These are phyloP conservation scores for Megaceryle torquata DNA, from an alignment of 2,113 vertebrate species.

Conservation along the genomic window DNA sequence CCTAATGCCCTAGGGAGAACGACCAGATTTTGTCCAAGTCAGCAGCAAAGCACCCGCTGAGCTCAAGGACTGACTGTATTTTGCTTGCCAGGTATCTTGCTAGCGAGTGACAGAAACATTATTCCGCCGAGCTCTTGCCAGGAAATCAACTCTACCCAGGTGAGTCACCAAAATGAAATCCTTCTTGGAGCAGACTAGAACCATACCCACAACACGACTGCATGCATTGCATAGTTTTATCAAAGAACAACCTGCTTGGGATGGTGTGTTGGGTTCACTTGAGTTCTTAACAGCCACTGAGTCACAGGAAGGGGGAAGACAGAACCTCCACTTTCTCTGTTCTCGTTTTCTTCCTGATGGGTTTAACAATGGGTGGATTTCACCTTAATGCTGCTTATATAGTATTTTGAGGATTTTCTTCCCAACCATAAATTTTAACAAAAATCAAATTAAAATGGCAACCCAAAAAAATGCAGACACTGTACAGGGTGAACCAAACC, in stretches of 20 bases:
- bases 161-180: background rate
- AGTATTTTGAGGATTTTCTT: background rate
- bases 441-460: background rate
- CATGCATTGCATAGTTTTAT: accelerated
- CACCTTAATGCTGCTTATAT: accelerated
- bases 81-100: background rate
- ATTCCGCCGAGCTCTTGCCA: background rate
- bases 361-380: background rate
- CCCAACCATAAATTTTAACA: background rate
- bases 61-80: background rate
- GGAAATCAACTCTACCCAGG: background rate
- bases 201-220: background rate
- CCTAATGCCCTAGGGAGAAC: background rate
- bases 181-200: background rate
- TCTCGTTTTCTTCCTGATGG: accelerated
- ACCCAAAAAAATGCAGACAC: background rate
- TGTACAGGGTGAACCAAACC: background rate
- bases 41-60: background rate
- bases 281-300: background rate
- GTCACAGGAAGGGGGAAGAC: background rate
- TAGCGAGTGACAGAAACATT: background rate
- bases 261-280: accelerated
- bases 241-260: background rate
- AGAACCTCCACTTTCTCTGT: no score
- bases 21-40: background rate